phyloP scores from a whole-genome alignment of 1,140 invertebrate species.

The Coelopa frigida region DNA sequence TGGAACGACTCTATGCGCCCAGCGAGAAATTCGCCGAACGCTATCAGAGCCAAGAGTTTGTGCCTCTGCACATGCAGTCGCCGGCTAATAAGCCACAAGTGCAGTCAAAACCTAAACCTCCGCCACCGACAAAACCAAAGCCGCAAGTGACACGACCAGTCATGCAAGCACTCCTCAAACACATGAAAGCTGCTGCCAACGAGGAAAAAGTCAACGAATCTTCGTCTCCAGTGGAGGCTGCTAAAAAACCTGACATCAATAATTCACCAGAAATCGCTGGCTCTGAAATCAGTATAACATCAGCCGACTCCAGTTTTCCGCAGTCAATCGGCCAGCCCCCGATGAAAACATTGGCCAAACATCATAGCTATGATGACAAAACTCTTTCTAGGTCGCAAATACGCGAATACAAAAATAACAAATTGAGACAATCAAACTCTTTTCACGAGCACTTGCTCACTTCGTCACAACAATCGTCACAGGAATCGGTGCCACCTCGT shows the following conservation, averaged over 20 bases:
- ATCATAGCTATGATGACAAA: slow-evolving; percentile 55
- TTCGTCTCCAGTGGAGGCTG: background rate
- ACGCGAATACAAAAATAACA: slow-evolving; percentile 53
- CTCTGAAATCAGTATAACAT: slow-evolving; percentile 30
- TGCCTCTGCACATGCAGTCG: slow-evolving; percentile 35
- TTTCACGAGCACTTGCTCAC: slow-evolving; percentile 55
- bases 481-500: slow-evolving; percentile 31
- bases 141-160: slow-evolving; percentile 35
- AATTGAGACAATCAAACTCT: slow-evolving; percentile 53
- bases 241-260: slow-evolving; percentile 6
- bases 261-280: slow-evolving; percentile 27
- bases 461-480: slow-evolving; percentile 40
- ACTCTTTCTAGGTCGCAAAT: slow-evolving; percentile 55
- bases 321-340: slow-evolving; percentile 29
- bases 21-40: slow-evolving; percentile 54
- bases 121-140: slow-evolving; percentile 27
- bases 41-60: slow-evolving; percentile 57
- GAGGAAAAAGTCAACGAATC: slow-evolving; percentile 3
- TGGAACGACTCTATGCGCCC: slow-evolving; percentile 50
- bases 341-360: slow-evolving; percentile 53
- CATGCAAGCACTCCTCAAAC: slow-evolving; percentile 39
- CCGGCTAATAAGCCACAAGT: slow-evolving; percentile 31
- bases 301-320: slow-evolving; percentile 33
- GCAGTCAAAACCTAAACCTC: slow-evolving; percentile 16
- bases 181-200: slow-evolving; percentile 36